phyloP scores from a whole-genome alignment of 1,140 invertebrate species.

The Plutomurus gul region DNA sequence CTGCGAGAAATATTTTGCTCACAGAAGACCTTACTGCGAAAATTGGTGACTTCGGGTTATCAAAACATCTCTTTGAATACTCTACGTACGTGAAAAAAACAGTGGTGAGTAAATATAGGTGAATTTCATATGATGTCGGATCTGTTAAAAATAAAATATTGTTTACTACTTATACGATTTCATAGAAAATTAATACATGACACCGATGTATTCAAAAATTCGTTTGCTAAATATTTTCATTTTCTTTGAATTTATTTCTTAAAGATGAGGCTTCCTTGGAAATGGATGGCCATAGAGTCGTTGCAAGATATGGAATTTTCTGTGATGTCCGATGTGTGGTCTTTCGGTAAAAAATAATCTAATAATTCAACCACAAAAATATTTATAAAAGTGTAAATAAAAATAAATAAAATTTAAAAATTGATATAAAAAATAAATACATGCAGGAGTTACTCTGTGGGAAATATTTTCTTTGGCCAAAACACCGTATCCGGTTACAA shows the following conservation, averaged over 20 bases:
- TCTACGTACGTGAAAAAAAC: constrained; percentile 38
- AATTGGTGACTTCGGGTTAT: constrained; percentile 35
- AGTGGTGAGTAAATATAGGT: too few species aligned
- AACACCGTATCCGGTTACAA: constrained; percentile 50
- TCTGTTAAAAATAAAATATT: background rate
- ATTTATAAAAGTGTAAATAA: constrained; percentile 55
- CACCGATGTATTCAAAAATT: too few species aligned
- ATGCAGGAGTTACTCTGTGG: constrained; percentile 19
- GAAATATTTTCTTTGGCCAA: constrained; percentile 24
- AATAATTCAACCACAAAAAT: background rate
- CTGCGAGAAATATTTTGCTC: constrained; percentile 30
- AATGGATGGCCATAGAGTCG: constrained; percentile 29
- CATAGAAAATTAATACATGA: background rate
- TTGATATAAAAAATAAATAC: constrained; percentile 41
- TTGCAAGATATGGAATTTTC: constrained; percentile 58
- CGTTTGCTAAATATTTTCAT: too few species aligned
- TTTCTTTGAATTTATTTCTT: background rate
- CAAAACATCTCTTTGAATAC: constrained; percentile 31
- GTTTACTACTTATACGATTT: background rate
- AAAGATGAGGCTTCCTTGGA: constrained; percentile 26
- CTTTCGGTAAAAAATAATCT: constrained; percentile 54
- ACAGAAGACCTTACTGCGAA: background rate
- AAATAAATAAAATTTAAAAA: constrained; percentile 60
- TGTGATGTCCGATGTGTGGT: constrained; percentile 60
- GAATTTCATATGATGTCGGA: too few species aligned